Base-by-base conservation (phyloP, 2,797 vertebrate genomes). In the Takifugu rubripes region DNA sequence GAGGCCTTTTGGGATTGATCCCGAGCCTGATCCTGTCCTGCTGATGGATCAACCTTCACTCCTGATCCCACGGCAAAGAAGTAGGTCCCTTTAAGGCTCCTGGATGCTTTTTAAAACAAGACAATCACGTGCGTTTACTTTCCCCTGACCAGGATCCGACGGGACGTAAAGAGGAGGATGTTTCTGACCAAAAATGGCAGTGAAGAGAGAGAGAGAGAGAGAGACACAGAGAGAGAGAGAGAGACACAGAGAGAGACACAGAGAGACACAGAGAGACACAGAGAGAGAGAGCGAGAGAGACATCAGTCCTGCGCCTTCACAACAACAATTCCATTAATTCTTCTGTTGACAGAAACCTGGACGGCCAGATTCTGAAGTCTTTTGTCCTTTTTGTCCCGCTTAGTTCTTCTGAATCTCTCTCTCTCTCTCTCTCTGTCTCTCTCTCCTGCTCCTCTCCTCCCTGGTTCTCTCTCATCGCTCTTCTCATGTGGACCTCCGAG, bases 141-240 rank as follows among this genome's bases (percentile, higher is more conserved):
- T 48, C 21, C 54, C 54, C 46, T 16, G 0, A 54, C 29, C 74
- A 66, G 74, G 75, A 81, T 57, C 44, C 14, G 25, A 47, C 16
- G 3, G 61, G 24, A 68, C 68, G 63, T 3, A 15, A 63, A 61
- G 74, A 74, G 49, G 67, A 81, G 57, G 79, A 68, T 64, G 67
- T 84, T 86, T 83, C 81, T 85, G 82, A 82, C 89, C 89, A 90
- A 92, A 92, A 25, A 91, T 89, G 91, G 90, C 79, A 76, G 77
- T 54, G 58, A 24, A 66, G 49, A 40, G 10, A 11, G 17, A 48
- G 48, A 78, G 70, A 66, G 24, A 21, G 62, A 43, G 48, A 78
- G 70, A 66, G 17, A 46, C 60, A 45, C 61, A 33, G 50, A 46
- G 8, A 21, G n/a, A 47, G 45, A 78, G 70, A 66, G 21, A 12